These are phyloP conservation scores for Lasiurus cinereus DNA, from an alignment of 2,113 vertebrate genomes.

Conservation along the genomic window DNA sequence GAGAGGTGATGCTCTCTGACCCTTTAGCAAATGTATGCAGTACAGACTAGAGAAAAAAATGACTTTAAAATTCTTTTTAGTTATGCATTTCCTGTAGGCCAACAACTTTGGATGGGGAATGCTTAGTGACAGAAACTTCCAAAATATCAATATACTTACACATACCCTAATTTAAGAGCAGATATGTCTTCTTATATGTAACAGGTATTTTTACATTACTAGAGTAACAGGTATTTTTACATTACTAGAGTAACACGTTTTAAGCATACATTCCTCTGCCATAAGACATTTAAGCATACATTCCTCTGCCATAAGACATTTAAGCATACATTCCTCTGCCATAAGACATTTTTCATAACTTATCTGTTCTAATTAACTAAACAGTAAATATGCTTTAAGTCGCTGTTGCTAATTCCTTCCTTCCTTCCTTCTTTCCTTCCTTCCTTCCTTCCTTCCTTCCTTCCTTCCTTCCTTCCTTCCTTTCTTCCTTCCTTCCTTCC, in stretches of 20 bases:
- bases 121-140: not conserved
- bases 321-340: no score
- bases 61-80: not conserved
- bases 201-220: no score
- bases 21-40: not conserved
- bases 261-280: not conserved
- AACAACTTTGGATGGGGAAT: not conserved
- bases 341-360: not conserved
- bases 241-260: not conserved
- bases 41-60: not conserved
- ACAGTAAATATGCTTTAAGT: not conserved
- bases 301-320: no score
- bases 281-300: no score
- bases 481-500: not conserved
- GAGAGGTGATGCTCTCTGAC: not conserved
- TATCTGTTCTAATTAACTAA: not conserved
- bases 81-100: not conserved
- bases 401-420: not conserved
- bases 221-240: not conserved
- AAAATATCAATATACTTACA: conserved; percentile 34
- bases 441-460: no score
- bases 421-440: no score
- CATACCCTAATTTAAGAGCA: not conserved
- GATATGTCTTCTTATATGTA: not conserved
- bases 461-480: not conserved